Percentiles rank a stretch among this genome's conserved stretches.
These are phyloP conservation scores for Nothocercus julius DNA, from an alignment of 2,113 vertebrate species.

Conservation along the genomic window DNA sequence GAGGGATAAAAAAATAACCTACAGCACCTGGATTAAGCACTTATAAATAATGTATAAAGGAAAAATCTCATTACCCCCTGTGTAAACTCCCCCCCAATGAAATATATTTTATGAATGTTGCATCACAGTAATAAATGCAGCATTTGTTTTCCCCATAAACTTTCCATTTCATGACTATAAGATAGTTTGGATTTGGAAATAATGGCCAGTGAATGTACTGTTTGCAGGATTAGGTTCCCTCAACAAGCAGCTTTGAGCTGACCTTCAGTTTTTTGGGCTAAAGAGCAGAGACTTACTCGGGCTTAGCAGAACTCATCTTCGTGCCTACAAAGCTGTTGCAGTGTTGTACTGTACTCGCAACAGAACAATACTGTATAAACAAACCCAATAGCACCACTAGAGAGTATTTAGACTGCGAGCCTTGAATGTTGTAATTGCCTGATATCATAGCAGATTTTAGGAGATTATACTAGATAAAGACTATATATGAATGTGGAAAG, in stretches of 20 bases:
- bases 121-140: constrained; percentile 83
- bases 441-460: constrained; percentile 18
- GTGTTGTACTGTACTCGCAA: background rate
- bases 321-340: constrained; percentile 20
- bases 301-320: constrained; percentile 47
- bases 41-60: constrained; percentile 86
- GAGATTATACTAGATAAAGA: constrained; percentile 24
- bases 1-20: constrained; percentile 82
- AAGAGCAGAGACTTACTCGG: background rate
- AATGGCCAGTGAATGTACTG: constrained; percentile 45
- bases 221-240: constrained; percentile 70
- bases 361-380: background rate
- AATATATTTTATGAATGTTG: constrained; percentile 86
- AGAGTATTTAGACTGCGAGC: constrained; percentile 29
- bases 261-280: constrained; percentile 73
- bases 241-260: constrained; percentile 68
- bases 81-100: constrained; percentile 81
- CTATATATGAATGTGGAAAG: background rate
- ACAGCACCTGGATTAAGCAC: constrained; percentile 82
- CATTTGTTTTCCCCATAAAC: constrained; percentile 83
- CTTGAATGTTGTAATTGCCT: constrained; percentile 24
- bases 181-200: constrained; percentile 78
- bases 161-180: constrained; percentile 80
- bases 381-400: background rate
- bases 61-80: constrained; percentile 85